Percentiles rank a stretch among this genome's conserved stretches.
Evolutionary conservation across 2,888 invertebrate species (phyloP).

Genomic region (Xylota sylvarum): DNA sequence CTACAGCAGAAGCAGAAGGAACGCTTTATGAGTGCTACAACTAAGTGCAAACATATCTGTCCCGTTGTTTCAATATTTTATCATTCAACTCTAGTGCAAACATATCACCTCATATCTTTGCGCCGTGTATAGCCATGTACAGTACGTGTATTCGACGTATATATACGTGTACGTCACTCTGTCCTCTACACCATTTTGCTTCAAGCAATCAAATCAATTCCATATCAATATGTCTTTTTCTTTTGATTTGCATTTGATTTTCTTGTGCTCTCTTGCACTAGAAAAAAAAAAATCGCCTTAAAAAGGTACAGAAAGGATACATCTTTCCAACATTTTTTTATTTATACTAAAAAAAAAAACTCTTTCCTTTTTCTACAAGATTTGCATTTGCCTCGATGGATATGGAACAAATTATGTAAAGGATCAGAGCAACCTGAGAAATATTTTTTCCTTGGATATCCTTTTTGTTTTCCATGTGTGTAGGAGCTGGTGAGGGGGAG

Average conservation of each 20-base stretch:
- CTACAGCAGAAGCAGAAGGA: conserved; percentile 3
- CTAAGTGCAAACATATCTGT: conserved; percentile 29
- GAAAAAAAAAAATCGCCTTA: conserved; percentile 14
- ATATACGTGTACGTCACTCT: conserved; percentile 6
- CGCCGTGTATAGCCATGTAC: conserved; percentile 23
- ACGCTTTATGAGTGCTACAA: not conserved
- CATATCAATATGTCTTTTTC: conserved; percentile 71
- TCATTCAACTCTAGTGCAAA: conserved; percentile 53
- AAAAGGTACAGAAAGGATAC: conserved; percentile 17
- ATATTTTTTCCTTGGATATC: conserved; percentile 45
- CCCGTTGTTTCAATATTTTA: conserved; percentile 58
- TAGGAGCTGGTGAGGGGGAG: too few relatives aligned
- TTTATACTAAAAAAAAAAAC: conserved; percentile 18
- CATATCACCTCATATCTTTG: conserved; percentile 48
- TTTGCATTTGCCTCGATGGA: conserved; percentile 68
- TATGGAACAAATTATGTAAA: conserved; percentile 63
- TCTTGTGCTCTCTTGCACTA: conserved; percentile 37
- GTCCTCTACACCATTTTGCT: conserved; percentile 50
- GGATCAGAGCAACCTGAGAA: conserved; percentile 62
- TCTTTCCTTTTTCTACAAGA: conserved; percentile 40
- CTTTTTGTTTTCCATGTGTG: not conserved
- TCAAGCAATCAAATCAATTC: conserved; percentile 72
- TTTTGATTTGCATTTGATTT: conserved; percentile 75
- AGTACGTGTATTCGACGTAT: conserved; percentile 8
- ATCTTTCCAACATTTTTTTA: conserved; percentile 10